Evolutionary conservation across 2,797 vertebrate species (phyloP).

Genomic region (Eulemur mongoz): DNA sequence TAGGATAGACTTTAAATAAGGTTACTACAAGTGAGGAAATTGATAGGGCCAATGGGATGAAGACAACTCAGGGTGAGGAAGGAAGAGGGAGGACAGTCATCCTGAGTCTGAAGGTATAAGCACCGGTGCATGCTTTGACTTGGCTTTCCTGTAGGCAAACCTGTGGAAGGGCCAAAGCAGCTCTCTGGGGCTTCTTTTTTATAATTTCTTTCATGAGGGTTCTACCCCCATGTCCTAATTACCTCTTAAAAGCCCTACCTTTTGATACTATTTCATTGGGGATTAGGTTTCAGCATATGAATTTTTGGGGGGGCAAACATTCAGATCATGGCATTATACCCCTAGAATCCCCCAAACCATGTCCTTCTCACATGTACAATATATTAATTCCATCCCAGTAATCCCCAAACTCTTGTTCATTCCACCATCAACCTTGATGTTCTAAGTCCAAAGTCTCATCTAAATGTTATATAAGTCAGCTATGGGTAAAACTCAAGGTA

Average conservation of each 20-base stretch:
- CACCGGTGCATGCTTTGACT: neutral
- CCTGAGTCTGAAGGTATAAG: neutral
- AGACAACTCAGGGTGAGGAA: neutral
- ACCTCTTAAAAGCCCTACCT: neutral
- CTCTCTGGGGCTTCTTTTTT: neutral
- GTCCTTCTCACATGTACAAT: neutral
- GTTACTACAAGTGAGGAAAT: neutral
- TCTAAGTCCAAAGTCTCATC: neutral
- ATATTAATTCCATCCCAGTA: neutral
- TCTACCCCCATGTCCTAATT: neutral
- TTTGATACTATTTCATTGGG: neutral
- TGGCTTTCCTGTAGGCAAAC: neutral
- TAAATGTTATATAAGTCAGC: neutral
- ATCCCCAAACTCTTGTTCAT: neutral
- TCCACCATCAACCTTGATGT: neutral
- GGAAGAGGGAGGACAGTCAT: neutral
- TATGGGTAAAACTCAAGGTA: neutral
- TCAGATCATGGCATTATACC: neutral
- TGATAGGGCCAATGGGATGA: neutral
- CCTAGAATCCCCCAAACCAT: neutral
- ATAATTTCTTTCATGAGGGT: neutral
- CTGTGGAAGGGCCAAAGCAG: neutral
- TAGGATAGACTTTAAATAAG: neutral
- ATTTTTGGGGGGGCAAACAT: neutral
- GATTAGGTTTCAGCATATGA: neutral